Conservation (phyloP, 2,888 invertebrate species). For the Aphrophora alni region DNA sequence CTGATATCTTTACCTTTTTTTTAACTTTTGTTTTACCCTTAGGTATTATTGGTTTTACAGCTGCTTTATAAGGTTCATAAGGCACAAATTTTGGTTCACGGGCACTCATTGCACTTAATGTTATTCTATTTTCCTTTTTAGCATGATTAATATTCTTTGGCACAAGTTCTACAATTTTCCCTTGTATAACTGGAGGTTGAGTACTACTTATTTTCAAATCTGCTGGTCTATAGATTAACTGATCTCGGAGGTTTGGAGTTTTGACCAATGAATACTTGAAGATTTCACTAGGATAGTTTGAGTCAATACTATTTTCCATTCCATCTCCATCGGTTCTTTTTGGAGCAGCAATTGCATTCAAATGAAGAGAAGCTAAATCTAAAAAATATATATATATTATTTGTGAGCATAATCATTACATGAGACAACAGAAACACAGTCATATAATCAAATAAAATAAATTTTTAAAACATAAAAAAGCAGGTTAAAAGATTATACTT, state of each 20-base stretch:
- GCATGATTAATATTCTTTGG: constrained; percentile 67
- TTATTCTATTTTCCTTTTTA: constrained; percentile 60
- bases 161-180: constrained; percentile 65
- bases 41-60: constrained; percentile 78
- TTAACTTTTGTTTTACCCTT: constrained; percentile 57
- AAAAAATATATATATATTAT: neutral
- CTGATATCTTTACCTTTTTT: constrained; percentile 51
- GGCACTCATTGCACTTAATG: constrained; percentile 49
- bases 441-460: neutral
- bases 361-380: constrained; percentile 15
- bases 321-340: constrained; percentile 77
- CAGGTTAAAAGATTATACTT: neutral
- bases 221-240: constrained; percentile 57
- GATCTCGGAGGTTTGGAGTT: constrained; percentile 44
- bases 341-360: constrained; percentile 42
- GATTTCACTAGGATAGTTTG: constrained; percentile 51
- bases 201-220: constrained; percentile 55
- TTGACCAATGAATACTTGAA: constrained; percentile 50
- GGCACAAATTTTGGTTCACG: constrained; percentile 84
- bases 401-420: neutral
- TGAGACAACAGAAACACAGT: neutral
- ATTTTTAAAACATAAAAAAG: neutral
- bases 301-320: constrained; percentile 66
- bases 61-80: constrained; percentile 87
- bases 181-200: constrained; percentile 61